Percentiles rank a stretch among this genome's conserved stretches.
Conservation (phyloP, 2,888 invertebrate species). For the Andrena haemorrhoa region DNA sequence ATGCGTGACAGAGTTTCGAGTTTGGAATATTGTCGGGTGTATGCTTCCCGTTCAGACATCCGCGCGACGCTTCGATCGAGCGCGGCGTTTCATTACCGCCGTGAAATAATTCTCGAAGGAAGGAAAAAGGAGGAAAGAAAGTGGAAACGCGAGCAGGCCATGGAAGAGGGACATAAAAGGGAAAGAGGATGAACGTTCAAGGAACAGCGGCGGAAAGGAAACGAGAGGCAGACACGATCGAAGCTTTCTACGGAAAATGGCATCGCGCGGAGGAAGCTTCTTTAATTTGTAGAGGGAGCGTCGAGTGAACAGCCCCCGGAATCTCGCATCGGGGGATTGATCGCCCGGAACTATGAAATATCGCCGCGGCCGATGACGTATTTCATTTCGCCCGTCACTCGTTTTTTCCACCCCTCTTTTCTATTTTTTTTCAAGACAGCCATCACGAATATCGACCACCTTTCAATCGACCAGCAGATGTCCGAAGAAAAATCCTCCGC, state of each 20-base stretch:
- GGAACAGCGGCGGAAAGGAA: slow-evolving; percentile 6
- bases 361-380: slow-evolving; percentile 70
- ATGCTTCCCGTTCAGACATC: no score
- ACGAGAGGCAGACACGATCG: slow-evolving; percentile 37
- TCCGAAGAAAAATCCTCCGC: slow-evolving; percentile 53
- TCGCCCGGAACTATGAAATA: slow-evolving; percentile 70
- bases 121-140: not conserved
- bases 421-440: slow-evolving; percentile 66
- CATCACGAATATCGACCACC: slow-evolving; percentile 71
- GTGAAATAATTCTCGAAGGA: slow-evolving; percentile 5
- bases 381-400: slow-evolving; percentile 70
- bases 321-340: slow-evolving; percentile 66
- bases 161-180: not conserved
- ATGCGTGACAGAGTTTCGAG: not conserved
- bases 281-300: slow-evolving; percentile 66
- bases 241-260: slow-evolving; percentile 44
- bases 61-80: slow-evolving; percentile 7
- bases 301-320: slow-evolving; percentile 51
- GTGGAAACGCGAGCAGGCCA: not conserved
- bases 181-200: not conserved
- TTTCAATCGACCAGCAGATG: slow-evolving; percentile 66
- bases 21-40: no score
- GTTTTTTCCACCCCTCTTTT: slow-evolving; percentile 10
- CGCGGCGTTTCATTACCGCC: slow-evolving; percentile 9
- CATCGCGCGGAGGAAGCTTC: slow-evolving; percentile 47